Evolutionary conservation across 2,113 vertebrate genomes (phyloP).

Genomic region (Campylorhamphus procurvoides): DNA sequence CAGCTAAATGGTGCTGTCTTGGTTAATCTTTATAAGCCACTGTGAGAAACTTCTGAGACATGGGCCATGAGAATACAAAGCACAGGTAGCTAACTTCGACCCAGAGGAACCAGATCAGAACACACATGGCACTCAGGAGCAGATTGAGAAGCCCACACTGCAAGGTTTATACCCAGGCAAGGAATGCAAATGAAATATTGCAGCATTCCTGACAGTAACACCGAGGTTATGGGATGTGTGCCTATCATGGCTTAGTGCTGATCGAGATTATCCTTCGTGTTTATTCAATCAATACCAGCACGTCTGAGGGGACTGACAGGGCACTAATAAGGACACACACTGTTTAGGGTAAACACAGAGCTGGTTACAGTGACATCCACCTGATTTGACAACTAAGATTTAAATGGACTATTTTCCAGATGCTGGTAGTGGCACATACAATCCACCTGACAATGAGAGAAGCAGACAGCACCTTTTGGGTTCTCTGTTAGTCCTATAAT

Average conservation of each 20-base stretch:
- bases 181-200: neutral
- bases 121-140: neutral
- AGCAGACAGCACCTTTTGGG: neutral
- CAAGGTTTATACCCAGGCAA: neutral
- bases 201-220: neutral
- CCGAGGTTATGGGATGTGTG: neutral
- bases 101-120: neutral
- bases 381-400: neutral
- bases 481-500: neutral
- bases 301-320: slow-evolving; percentile 28
- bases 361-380: neutral
- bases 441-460: neutral
- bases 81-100: neutral
- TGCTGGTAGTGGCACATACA: neutral
- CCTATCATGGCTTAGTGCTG: neutral
- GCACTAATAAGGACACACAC: slow-evolving; percentile 47
- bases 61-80: neutral
- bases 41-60: neutral
- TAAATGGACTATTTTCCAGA: neutral
- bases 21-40: accelerated
- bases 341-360: slow-evolving; percentile 37
- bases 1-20: neutral
- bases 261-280: neutral
- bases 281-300: slow-evolving; percentile 47
- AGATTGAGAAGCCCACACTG: neutral